phyloP scores from a whole-genome alignment of 2,797 vertebrate species.

The Clarias fuscus region DNA sequence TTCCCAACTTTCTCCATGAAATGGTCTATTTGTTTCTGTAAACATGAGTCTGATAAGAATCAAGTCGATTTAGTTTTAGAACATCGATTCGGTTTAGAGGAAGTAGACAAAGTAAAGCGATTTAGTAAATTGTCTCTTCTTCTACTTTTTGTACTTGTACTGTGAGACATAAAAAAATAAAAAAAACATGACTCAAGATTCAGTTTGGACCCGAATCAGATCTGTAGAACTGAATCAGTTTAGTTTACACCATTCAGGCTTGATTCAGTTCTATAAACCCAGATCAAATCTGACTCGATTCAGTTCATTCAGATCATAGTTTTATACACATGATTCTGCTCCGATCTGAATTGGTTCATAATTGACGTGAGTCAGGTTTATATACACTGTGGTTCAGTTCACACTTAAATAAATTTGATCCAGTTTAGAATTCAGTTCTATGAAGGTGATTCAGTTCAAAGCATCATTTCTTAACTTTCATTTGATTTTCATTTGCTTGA shows the following conservation, averaged over 20 bases:
- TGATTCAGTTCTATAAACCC: neutral
- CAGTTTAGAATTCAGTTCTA: neutral
- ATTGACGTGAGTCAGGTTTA: neutral
- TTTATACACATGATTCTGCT: neutral
- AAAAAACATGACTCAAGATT: conserved; percentile 5
- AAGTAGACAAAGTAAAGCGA: conserved; percentile 38
- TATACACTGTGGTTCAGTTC: neutral
- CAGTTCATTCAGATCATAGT: neutral
- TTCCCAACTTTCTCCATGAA: neutral
- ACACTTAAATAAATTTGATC: neutral
- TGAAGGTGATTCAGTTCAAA: neutral
- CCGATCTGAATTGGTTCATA: neutral
- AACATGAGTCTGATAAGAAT: neutral
- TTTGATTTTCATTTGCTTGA: neutral
- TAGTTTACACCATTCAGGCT: neutral
- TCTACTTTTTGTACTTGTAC: neutral
- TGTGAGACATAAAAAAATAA: no score
- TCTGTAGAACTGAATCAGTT: neutral
- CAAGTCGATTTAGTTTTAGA: neutral
- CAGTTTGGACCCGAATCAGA: neutral
- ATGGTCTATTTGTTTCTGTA: neutral
- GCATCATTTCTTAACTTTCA: neutral
- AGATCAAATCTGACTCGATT: neutral
- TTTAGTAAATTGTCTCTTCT: conserved; percentile 63
- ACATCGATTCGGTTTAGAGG: conserved; percentile 30